Evolutionary conservation across 2,888 invertebrate species (phyloP).

Genomic region (Epistrophe eligans): DNA sequence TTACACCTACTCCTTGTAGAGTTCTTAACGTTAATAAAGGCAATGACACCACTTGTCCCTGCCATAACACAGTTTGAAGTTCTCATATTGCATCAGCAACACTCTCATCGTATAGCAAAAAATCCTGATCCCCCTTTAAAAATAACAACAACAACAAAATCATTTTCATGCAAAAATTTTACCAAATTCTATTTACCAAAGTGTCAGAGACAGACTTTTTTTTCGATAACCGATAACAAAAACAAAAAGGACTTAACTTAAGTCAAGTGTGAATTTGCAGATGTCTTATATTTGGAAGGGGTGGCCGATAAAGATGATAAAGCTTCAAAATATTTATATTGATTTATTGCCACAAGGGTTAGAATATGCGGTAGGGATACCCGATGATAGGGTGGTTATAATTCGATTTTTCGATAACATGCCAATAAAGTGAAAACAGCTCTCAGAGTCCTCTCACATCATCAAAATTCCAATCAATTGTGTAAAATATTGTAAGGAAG

Average conservation of each 20-base stretch:
- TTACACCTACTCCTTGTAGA: slow-evolving; percentile 10
- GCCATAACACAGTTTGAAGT: slow-evolving; percentile 27
- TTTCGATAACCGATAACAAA: slow-evolving; percentile 36
- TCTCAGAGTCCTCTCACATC: slow-evolving; percentile 28
- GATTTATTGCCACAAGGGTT: slow-evolving; percentile 40
- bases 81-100: slow-evolving; percentile 50
- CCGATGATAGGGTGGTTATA: slow-evolving; percentile 4
- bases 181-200: slow-evolving; percentile 43
- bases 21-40: slow-evolving; percentile 58
- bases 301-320: neutral
- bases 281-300: neutral
- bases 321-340: slow-evolving; percentile 18
- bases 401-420: slow-evolving; percentile 28
- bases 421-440: neutral
- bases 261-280: slow-evolving; percentile 39
- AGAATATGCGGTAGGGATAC: neutral
- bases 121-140: neutral
- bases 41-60: slow-evolving; percentile 66
- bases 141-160: neutral
- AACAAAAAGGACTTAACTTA: slow-evolving; percentile 34
- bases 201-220: slow-evolving; percentile 48
- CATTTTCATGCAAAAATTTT: slow-evolving; percentile 34
- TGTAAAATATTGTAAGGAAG: neutral
- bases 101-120: neutral
- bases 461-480: slow-evolving; percentile 19